A percentile compares a stretch with the other conserved stretches of the same genome.
These are phyloP conservation scores for Ethmia dodecea DNA, from an alignment of 2,888 invertebrate genomes.

Conservation along the genomic window DNA sequence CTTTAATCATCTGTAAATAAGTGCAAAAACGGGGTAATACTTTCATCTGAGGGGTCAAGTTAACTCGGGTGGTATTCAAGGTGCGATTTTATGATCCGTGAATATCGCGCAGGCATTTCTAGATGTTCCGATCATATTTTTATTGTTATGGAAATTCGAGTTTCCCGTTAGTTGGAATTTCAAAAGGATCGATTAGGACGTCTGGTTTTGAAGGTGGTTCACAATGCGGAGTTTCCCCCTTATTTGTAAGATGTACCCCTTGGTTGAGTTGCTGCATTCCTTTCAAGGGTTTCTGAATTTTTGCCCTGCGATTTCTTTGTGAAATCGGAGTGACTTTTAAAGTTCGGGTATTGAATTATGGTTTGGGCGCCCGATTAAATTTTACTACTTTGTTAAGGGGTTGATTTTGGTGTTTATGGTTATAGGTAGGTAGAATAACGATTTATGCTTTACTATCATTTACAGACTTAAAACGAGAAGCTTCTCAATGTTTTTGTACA, in stretches of 20 bases:
- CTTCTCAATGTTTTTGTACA: no score
- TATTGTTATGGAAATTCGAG: constrained; percentile 77
- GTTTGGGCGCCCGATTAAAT: constrained; percentile 50
- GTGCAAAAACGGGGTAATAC: constrained; percentile 26
- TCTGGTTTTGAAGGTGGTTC: constrained; percentile 74
- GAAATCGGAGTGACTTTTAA: constrained; percentile 48
- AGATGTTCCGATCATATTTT: constrained; percentile 76
- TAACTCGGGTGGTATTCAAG: constrained; percentile 59
- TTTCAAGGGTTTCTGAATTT: constrained; percentile 49
- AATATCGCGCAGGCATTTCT: constrained; percentile 75
- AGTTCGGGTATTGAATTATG: constrained; percentile 60
- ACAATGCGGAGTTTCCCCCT: constrained; percentile 60
- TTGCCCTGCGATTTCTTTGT: constrained; percentile 46
- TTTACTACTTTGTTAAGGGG: constrained; percentile 21
- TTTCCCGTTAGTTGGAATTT: constrained; percentile 77
- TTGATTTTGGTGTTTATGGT: no score
- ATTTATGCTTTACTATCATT: no score
- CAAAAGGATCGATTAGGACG: constrained; percentile 76
- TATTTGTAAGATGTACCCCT: constrained; percentile 63
- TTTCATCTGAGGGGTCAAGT: constrained; percentile 51
- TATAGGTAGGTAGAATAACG: no score
- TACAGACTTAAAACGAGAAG: no score
- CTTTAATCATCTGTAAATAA: constrained; percentile 33
- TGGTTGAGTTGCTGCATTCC: constrained; percentile 47
- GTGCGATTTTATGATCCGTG: constrained; percentile 75